Conservation (phyloP, 2,888 invertebrate species). For the Noctua janthe region DNA sequence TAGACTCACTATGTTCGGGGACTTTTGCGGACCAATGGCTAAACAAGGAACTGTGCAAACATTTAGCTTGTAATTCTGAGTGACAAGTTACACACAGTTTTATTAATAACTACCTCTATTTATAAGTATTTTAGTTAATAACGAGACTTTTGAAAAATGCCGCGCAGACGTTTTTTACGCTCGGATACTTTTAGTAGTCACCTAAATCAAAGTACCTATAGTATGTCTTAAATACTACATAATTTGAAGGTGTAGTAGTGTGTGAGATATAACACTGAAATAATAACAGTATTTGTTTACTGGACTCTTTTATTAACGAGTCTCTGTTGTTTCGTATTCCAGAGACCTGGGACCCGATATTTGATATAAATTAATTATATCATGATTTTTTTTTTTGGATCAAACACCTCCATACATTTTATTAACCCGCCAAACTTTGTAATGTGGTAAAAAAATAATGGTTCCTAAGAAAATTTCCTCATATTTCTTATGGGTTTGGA, state of each 20-base stretch:
- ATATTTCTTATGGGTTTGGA: background rate
- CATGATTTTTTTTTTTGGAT: background rate
- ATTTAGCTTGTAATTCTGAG: slow-evolving; percentile 61
- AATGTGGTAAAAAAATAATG: background rate
- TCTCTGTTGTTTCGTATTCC: background rate
- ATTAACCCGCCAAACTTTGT: background rate
- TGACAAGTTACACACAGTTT: slow-evolving; percentile 72
- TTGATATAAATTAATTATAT: background rate
- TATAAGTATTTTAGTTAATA: slow-evolving; percentile 68
- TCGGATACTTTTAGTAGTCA: slow-evolving; percentile 65
- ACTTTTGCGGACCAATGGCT: background rate
- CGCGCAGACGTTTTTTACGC: slow-evolving; percentile 58
- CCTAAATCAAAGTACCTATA: slow-evolving; percentile 65
- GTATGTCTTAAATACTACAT: slow-evolving; percentile 45
- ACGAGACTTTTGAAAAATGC: slow-evolving; percentile 9
- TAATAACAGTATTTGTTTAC: background rate
- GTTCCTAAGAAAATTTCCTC: background rate
- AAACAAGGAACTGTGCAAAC: slow-evolving; percentile 35
- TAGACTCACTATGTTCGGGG: background rate
- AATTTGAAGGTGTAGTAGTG: slow-evolving; percentile 41
- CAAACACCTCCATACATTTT: background rate
- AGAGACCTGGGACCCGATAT: background rate
- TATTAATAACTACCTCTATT: slow-evolving; percentile 75
- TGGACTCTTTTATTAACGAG: background rate
- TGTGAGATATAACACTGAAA: slow-evolving; percentile 21